phyloP scores from a whole-genome alignment of 1,140 invertebrate genomes.

The Subanguina moxae region DNA sequence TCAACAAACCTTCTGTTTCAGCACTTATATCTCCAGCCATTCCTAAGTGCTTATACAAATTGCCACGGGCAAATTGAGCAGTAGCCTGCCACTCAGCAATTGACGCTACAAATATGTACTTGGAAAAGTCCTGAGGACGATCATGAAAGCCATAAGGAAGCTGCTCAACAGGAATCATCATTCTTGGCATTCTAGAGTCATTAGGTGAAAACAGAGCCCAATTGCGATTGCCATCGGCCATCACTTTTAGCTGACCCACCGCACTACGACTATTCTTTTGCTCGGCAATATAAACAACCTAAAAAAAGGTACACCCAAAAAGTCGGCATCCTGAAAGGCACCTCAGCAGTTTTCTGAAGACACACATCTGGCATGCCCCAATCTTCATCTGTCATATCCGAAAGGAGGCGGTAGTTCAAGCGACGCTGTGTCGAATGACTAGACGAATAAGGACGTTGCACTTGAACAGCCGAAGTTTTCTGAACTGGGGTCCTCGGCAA shows the following conservation, averaged over 20 bases:
- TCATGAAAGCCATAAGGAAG: slow-evolving; percentile 35
- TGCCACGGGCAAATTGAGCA: slow-evolving; percentile 59
- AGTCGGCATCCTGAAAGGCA: neutral
- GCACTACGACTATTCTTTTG: slow-evolving; percentile 9
- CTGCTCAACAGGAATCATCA: slow-evolving; percentile 67
- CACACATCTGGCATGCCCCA: slow-evolving; percentile 42
- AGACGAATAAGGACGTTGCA: neutral
- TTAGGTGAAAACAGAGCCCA: slow-evolving; percentile 69
- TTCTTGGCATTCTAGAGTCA: slow-evolving; percentile 71
- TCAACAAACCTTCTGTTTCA: slow-evolving; percentile 74
- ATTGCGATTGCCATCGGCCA: slow-evolving; percentile 65
- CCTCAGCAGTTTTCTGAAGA: slow-evolving; percentile 39
- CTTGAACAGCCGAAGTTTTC: neutral
- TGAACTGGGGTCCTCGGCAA: too few species aligned
- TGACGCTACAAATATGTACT: slow-evolving; percentile 37
- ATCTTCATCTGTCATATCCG: slow-evolving; percentile 36
- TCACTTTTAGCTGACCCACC: slow-evolving; percentile 68
- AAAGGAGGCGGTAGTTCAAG: slow-evolving; percentile 23
- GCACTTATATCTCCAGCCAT: slow-evolving; percentile 70
- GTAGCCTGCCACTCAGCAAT: slow-evolving; percentile 38
- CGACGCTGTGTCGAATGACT: slow-evolving; percentile 3
- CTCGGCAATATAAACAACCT: slow-evolving; percentile 58
- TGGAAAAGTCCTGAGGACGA: slow-evolving; percentile 42
- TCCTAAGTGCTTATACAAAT: slow-evolving; percentile 70
- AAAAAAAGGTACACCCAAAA: neutral